phyloP scores from a whole-genome alignment of 2,888 invertebrate genomes.

The Apodemia hepburni region DNA sequence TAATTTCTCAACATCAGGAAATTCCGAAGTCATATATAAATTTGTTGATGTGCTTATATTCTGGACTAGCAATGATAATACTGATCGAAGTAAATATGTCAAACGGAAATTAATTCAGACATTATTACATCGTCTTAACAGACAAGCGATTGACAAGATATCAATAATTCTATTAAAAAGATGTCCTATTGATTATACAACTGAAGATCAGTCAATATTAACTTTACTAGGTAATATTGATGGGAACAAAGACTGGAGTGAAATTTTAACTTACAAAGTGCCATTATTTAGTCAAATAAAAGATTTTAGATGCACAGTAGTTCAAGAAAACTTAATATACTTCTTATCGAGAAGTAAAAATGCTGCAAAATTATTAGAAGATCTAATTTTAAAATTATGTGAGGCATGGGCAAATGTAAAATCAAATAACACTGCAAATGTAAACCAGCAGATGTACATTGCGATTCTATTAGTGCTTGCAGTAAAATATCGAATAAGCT shows the following conservation, averaged over 20 bases:
- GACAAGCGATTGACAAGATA: slow-evolving; percentile 80
- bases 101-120: slow-evolving; percentile 68
- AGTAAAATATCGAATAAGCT: slow-evolving; percentile 65
- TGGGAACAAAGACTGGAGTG: slow-evolving; percentile 82
- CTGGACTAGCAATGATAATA: slow-evolving; percentile 58
- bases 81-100: slow-evolving; percentile 50
- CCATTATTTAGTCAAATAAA: slow-evolving; percentile 68
- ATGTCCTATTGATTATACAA: slow-evolving; percentile 62
- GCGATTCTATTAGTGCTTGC: slow-evolving; percentile 83
- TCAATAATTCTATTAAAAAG: slow-evolving; percentile 77
- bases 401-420: slow-evolving; percentile 85
- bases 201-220: slow-evolving; percentile 57
- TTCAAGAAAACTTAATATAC: slow-evolving; percentile 81
- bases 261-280: slow-evolving; percentile 72
- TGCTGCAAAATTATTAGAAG: slow-evolving; percentile 43
- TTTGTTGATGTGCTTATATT: slow-evolving; percentile 78
- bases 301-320: slow-evolving; percentile 76
- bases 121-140: slow-evolving; percentile 76
- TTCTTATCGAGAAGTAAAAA: slow-evolving; percentile 75
- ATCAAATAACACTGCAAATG: slow-evolving; percentile 80
- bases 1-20: slow-evolving; percentile 71
- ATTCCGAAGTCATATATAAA: slow-evolving; percentile 63
- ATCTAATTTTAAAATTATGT: slow-evolving; percentile 77
- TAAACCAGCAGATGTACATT: slow-evolving; percentile 85
- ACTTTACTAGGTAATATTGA: slow-evolving; percentile 74